Base-by-base conservation (phyloP, 2,888 invertebrate genomes). In the Schizaphis graminum region DNA sequence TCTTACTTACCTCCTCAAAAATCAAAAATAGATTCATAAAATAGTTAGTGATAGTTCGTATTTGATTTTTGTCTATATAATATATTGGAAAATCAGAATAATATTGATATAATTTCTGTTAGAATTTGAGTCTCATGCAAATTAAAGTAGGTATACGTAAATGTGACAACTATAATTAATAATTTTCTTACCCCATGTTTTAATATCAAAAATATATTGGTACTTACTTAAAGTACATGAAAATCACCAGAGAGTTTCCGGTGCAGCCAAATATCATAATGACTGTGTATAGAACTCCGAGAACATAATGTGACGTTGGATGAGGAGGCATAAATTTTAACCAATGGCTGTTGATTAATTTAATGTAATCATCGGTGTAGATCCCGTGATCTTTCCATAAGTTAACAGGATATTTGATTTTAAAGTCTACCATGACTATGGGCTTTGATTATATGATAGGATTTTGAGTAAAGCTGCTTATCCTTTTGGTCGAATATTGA, bases 291-390 rank as follows among this genome's bases (percentile, higher is more conserved):
- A 97, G 95, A 41, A 96, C 95, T 4, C 97, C 98, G 95, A 98
- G 96, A 8, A 96, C 95, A 95, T 97, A 97, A 95, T 97, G 97
- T 89, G 97, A 96, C 47, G 95, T 95, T 90, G 96, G 96, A 84
- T 96, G 96, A 0, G 97, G 97, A 8, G 98, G 97, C 49, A 96
- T 13, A 44, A 89, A 89, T 28, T 85, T 93, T 16, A 93, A 90
- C 98, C 98, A 98, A 95, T 98, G 97, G 3, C 96, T 96, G 96
- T 98, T 97, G 95, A 98, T 97, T 95, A 96, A 95, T 94, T 96
- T 95, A 95, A 97, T 95, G 95, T 97, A 97, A 94, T 97, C 96
- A 84, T 97, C 97, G 10, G 96, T 96, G 95, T 97, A 97, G 95
- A 96, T 96, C 41, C 97, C 97, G 94, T 96, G 95, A 89, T 96